Evolutionary conservation across 2,797 vertebrate species (phyloP).

Genomic region (Poeciliopsis infans): DNA sequence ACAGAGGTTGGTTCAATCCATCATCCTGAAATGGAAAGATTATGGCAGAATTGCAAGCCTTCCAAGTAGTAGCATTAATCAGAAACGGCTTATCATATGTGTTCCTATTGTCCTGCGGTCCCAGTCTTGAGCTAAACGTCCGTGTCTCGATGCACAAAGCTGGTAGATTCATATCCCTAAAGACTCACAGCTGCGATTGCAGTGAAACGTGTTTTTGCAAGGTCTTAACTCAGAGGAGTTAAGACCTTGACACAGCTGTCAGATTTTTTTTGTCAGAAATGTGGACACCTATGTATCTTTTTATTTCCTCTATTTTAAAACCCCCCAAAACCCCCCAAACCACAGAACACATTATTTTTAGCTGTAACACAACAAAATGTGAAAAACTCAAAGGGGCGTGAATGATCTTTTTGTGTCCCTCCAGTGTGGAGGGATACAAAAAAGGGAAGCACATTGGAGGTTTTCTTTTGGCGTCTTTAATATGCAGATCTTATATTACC

Average conservation of each 20-base stretch:
- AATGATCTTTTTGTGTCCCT: not conserved
- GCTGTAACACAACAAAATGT: not conserved
- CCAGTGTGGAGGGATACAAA: not conserved
- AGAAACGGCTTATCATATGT: not conserved
- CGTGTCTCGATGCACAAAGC: not conserved
- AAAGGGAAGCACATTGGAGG: not conserved
- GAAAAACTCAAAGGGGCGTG: not conserved
- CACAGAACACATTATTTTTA: not conserved
- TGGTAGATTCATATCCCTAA: not conserved
- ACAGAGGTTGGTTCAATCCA: not conserved
- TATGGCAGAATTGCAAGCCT: not conserved
- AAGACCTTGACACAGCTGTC: not conserved
- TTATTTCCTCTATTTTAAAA: not conserved
- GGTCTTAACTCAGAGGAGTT: not conserved
- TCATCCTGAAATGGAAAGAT: not conserved
- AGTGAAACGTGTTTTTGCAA: not conserved
- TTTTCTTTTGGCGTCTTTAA: conserved; percentile 16
- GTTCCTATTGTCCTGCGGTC: not conserved
- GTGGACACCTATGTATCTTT: not conserved
- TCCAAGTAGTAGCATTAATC: not conserved
- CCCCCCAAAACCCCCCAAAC: not conserved
- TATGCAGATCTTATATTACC: conserved; percentile 45
- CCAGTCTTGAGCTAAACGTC: not conserved
- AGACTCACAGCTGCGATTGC: not conserved
- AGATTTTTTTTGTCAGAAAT: not conserved